Percentiles rank a stretch among this genome's conserved stretches.
These are phyloP conservation scores for Alca torda DNA, from an alignment of 2,797 vertebrate genomes.

Conservation along the genomic window DNA sequence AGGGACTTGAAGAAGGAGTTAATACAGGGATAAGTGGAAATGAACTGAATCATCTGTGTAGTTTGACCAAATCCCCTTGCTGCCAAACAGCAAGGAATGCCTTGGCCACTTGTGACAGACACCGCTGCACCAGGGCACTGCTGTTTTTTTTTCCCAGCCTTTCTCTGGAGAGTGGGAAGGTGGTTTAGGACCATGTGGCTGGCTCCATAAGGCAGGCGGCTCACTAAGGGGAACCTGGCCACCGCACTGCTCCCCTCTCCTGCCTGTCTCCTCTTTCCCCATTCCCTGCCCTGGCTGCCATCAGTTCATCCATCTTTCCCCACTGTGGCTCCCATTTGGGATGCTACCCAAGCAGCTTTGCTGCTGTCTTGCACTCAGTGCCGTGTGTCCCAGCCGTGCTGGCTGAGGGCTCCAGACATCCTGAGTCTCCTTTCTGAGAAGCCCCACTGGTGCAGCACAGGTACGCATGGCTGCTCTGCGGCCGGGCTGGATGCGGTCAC, in stretches of 20 bases:
- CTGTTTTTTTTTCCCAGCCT: background rate
- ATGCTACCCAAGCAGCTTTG: background rate
- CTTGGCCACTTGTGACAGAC: background rate
- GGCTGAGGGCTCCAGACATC: background rate
- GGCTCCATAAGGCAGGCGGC: background rate
- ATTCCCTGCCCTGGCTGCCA: background rate
- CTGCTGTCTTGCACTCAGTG: rapidly evolving
- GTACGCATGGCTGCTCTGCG: background rate
- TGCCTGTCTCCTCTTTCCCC: background rate
- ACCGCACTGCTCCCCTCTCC: background rate
- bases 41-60: background rate
- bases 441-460: background rate
- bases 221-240: background rate
- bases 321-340: background rate
- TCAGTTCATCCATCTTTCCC: background rate
- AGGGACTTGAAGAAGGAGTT: background rate
- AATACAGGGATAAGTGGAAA: background rate
- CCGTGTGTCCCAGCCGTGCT: background rate
- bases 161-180: background rate
- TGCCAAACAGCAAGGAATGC: background rate
- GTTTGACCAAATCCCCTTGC: background rate
- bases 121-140: background rate
- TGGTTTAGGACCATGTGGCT: background rate
- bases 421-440: background rate
- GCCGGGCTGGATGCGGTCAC: constrained; percentile 1